Evolutionary conservation across 1,140 invertebrate genomes (phyloP).

Genomic region (Micrasema longulum): DNA sequence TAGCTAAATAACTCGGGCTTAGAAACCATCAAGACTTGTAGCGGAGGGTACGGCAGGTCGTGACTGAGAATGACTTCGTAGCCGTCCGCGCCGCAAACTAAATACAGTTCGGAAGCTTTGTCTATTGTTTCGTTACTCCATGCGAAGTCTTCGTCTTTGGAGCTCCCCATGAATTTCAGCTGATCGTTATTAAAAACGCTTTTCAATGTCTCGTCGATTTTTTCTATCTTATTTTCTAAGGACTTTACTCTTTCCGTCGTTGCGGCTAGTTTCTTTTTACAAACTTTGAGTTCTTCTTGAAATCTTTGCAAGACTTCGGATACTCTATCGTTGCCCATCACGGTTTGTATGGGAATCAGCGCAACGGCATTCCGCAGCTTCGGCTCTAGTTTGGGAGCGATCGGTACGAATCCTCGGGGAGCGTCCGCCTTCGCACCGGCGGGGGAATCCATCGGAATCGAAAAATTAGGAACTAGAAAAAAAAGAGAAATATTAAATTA

Average conservation of each 20-base stretch:
- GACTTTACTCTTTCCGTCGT: constrained; percentile 6
- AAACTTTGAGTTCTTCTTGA: constrained; percentile 16
- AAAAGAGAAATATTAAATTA: too few relatives aligned
- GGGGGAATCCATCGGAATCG: background rate
- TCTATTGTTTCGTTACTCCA: constrained; percentile 22
- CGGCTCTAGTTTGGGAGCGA: constrained; percentile 17
- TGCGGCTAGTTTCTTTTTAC: background rate
- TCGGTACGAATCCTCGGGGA: constrained; percentile 8
- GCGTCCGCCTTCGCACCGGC: background rate
- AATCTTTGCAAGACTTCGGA: constrained; percentile 12
- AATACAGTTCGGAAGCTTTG: constrained; percentile 20
- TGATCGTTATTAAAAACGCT: constrained; percentile 28
- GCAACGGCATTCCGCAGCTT: constrained; percentile 16
- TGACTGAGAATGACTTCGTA: constrained; percentile 21
- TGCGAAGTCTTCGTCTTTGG: background rate
- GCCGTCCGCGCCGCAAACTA: constrained; percentile 7
- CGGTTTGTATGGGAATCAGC: constrained; percentile 19
- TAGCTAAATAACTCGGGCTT: constrained; percentile 20
- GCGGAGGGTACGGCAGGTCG: constrained; percentile 12
- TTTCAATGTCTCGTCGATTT: constrained; percentile 14
- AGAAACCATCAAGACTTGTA: constrained; percentile 1
- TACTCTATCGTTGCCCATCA: constrained; percentile 10
- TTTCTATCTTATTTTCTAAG: constrained; percentile 14
- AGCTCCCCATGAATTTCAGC: constrained; percentile 18
- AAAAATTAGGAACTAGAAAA: constrained; percentile 18